phyloP scores from a whole-genome alignment of 2,113 vertebrate species.

The Willisornis vidua region DNA sequence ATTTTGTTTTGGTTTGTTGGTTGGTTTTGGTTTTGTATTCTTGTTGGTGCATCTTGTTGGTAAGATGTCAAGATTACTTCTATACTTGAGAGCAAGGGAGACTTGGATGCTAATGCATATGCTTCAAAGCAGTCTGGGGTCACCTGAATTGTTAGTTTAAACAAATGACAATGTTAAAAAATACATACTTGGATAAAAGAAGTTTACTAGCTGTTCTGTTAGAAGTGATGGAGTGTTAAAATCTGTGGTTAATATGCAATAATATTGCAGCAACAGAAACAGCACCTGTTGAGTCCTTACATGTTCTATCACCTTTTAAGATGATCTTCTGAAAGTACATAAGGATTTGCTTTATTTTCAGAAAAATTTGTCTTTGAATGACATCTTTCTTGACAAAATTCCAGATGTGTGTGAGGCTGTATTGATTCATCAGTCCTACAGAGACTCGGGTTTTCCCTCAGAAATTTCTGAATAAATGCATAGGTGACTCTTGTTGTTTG shows the following conservation, averaged over 20 bases:
- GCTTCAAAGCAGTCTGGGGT: neutral
- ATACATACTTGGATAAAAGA: neutral
- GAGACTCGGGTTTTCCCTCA: neutral
- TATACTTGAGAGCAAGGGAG: neutral
- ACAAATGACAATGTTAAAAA: neutral
- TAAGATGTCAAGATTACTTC: neutral
- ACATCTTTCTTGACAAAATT: neutral
- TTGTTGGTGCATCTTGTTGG: neutral
- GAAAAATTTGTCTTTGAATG: neutral
- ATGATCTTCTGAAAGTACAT: neutral
- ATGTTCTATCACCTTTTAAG: neutral
- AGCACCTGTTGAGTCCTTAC: neutral
- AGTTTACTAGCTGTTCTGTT: neutral
- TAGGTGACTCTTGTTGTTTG: neutral
- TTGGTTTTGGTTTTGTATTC: neutral
- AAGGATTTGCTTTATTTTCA: neutral
- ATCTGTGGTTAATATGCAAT: neutral
- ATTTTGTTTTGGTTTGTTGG: neutral
- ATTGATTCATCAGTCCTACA: neutral
- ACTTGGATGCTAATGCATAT: neutral
- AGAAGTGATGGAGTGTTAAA: neutral
- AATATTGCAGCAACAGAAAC: neutral
- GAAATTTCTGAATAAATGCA: conserved; percentile 1
- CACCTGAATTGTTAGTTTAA: neutral
- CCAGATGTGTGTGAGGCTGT: neutral